Conservation (phyloP, 2,797 vertebrate genomes). For the Chromobotia macracanthus region DNA sequence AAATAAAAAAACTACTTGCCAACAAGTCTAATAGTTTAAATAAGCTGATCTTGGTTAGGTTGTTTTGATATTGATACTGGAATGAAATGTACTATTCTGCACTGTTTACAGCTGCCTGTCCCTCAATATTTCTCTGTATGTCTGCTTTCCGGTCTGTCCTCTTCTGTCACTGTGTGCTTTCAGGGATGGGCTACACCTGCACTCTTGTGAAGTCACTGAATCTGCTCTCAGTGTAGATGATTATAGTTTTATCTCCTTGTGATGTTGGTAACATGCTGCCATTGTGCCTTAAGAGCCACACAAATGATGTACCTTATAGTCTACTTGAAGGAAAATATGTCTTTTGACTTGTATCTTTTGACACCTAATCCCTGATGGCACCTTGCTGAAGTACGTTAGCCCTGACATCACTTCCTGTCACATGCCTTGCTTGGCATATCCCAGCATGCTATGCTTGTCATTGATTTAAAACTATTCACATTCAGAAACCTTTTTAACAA, state of each 20-base stretch:
- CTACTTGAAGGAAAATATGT: not conserved
- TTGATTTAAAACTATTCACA: conserved; percentile 6
- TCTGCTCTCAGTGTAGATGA: conserved; percentile 34
- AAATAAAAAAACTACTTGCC: too few relatives aligned
- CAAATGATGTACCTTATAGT: conserved; percentile 8
- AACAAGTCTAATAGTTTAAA: too few relatives aligned
- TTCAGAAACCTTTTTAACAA: not conserved
- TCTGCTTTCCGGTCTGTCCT: conserved; percentile 40
- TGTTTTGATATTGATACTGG: too few relatives aligned
- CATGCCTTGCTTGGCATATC: conserved; percentile 48
- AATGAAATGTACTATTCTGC: conserved; percentile 38
- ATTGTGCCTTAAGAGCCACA: not conserved
- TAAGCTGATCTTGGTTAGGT: too few relatives aligned
- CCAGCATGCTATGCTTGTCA: conserved; percentile 51
- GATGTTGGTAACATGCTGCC: conserved; percentile 4
- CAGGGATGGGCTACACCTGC: conserved; percentile 64
- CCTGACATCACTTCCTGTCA: conserved; percentile 57
- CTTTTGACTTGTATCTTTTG: conserved; percentile 14
- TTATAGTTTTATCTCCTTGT: conserved; percentile 8
- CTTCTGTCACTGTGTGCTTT: conserved; percentile 65
- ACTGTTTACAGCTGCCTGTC: conserved; percentile 39
- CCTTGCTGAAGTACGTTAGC: conserved; percentile 21
- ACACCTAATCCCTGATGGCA: conserved; percentile 66
- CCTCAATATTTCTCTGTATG: conserved; percentile 25
- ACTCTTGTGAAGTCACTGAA: conserved; percentile 34